Base-by-base conservation (phyloP, 2,113 vertebrate species). In the Dissostichus mawsoni region DNA sequence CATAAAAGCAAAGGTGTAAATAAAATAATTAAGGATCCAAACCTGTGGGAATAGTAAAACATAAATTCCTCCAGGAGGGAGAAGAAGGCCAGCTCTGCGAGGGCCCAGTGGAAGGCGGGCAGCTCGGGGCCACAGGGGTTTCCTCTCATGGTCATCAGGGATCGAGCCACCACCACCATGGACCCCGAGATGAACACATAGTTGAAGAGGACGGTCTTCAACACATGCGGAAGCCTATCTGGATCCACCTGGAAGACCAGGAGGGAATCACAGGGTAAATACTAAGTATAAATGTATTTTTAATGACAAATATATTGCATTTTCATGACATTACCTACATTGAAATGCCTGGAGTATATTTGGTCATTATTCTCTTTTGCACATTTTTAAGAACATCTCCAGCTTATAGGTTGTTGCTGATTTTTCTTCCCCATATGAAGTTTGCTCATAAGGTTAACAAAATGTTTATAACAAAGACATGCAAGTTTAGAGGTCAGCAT, bases 21-120 rank as follows among this genome's bases (percentile, higher is more conserved):
- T 25, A 14, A 45, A 23, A 18, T 5, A 17, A 18, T 18, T 0
- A 36, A 36, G 2, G 29, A 36, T 47, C 9, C 50, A 16, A 65
- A 97, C 98, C 96, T 93, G 94, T 99, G 98, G 11, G 96, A 96
- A 58, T 99, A 99, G 93, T 98, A 99, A 91, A 99, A 99, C 45
- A 98, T 53, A 11, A 98, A 45, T 88, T 99, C 98, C 86, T 98
- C 97, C 25, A 95, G 0, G 14, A 97, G 36, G 58, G 89, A 85
- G 48, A 96, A 97, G 81, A 95, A 0, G 0, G 93, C 89, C 61
- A 99, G 82, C 88, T 99, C 97, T 81, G 94, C 61, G 56, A 99
- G 95, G 41, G 96, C 96, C 96, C 96, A 94, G 81, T 94, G 96
- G 92, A 99, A 97, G 53, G 96, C 96, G 77, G 98, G 98, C 51